A percentile compares a stretch with the other conserved stretches of the same genome.
These are phyloP conservation scores for Luffia ferchaultella DNA, from an alignment of 2,888 invertebrate genomes.

Conservation along the genomic window DNA sequence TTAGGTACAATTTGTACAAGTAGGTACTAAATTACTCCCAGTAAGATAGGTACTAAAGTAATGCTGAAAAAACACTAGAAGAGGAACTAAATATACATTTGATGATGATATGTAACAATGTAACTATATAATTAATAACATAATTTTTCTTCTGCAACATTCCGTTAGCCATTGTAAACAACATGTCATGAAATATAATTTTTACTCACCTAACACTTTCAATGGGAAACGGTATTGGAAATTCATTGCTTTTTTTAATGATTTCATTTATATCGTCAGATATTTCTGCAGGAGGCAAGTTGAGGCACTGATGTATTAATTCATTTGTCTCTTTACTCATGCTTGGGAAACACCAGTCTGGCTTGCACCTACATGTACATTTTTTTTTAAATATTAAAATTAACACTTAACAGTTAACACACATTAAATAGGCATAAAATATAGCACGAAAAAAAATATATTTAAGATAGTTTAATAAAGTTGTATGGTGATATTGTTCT, in stretches of 20 bases:
- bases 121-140: too few species aligned
- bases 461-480: too few species aligned
- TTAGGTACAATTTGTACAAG: too few species aligned
- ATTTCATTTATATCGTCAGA: conserved; percentile 31
- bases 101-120: too few species aligned
- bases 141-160: too few species aligned
- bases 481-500: neutral
- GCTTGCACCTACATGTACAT: conserved; percentile 38
- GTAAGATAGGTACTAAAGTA: too few species aligned
- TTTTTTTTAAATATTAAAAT: neutral
- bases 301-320: conserved; percentile 36
- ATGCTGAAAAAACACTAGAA: too few species aligned
- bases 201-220: conserved; percentile 42
- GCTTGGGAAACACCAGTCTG: conserved; percentile 54
- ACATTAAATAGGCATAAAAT: neutral
- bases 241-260: conserved; percentile 33
- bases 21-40: too few species aligned
- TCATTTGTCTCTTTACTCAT: conserved; percentile 53
- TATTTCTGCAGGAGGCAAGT: conserved; percentile 23
- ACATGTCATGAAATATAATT: neutral
- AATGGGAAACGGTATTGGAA: conserved; percentile 40
- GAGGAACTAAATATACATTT: too few species aligned
- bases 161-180: too few species aligned
- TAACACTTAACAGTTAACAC: neutral
- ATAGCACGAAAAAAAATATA: conserved; percentile 6